Evolutionary conservation across 2,113 vertebrate species (phyloP), one percentile per base, ranked within the genome.

Genomic region (Cercocebus atys): DNA sequence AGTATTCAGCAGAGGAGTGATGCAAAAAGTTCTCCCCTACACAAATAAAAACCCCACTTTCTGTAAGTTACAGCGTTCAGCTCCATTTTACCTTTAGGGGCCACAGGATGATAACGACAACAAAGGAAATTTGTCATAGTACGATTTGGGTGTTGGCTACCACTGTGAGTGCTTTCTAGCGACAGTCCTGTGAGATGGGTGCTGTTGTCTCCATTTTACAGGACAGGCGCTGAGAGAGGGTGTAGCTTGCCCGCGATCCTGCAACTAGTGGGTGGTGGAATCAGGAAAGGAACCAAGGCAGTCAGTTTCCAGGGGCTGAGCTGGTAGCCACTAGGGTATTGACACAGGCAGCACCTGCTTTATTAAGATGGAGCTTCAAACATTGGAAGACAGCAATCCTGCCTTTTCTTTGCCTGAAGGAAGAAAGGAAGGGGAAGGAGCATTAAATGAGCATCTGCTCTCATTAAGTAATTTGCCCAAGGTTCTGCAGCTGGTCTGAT

Each of bases 391-490:
- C 17, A 70, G 64, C 10, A 18, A 12, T 43, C 30, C 27, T 9
- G 18, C 13, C 35, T 10, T 50, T 83, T 66, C n/a, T 27, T 35
- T 8, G 7, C 27, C 76, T 55, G 25, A 85, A 57, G 45, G 30
- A 90, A 47, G 40, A 68, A 73, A 81, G 22, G 14, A 68, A 35
- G 52, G 75, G 32, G 59, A 38, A 83, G 87, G 75, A 32, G 30
- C 25, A 27, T 82, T 86, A 66, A 81, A 59, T 40, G 73, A 92
- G 43, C 93, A 90, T 87, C 88, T 92, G 88, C 43, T 94, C 18
- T 95, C 84, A 64, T 89, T 79, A 89, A 92, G 73, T 14, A 72
- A 66, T 72, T 91, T 66, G 82, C 93, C 75, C 45, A 50, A 35
- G 73, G 59, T 89, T 80, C 73, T 45, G 22, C 57, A 89, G 70